Evolutionary conservation across 2,888 invertebrate genomes (phyloP), one percentile per base, ranked within the genome.

Genomic region (Neelides folsomi): DNA sequence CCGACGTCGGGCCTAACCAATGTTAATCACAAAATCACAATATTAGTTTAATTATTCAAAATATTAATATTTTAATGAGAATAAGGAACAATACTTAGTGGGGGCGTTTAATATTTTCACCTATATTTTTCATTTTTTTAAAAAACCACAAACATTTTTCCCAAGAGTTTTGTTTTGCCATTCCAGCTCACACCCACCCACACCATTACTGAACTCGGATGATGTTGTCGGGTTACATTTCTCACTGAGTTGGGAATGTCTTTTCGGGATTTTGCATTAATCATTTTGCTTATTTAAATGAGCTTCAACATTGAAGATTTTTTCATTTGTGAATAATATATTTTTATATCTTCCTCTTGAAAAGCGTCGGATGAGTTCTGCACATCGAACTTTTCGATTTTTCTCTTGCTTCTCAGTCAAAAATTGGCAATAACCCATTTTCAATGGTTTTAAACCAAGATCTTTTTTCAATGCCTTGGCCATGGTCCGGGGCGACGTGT

Each of bases 261-360:
- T 27, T 27, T 27, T 3, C 3, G 4, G 7, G 27, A 27, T 27
- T 42, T 13, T 34, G n/a, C 43, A 37, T 49, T 41, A 13, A 49
- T 20, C 40, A 34, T 49, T 49, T 49, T 49, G 49, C 10, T 16
- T 8, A 18, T 49, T 49, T 6, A 40, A 49, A 13, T 27, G n/a
- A 27, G 18, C 36, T 35, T 41, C 42, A 16, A 42, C 19, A 2
- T 20, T 49, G 18, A 49, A 49, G 27, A 27, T 39, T 42, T 49
- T 49, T 15, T 49, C 49, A n/a, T 49, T 41, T 6, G 18, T 20
- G 19, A 48, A 48, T 27, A 49, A 35, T 3, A 27, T 27, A 27
- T 7, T 27, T 27, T 27, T 27, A 7, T 27, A 27, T 27, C 27
- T 27, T 3, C 27, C 7, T 3, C 7, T 27, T 7, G 27, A 3